Base-by-base conservation (phyloP, 2,888 invertebrate species). In the Spialia ferax region DNA sequence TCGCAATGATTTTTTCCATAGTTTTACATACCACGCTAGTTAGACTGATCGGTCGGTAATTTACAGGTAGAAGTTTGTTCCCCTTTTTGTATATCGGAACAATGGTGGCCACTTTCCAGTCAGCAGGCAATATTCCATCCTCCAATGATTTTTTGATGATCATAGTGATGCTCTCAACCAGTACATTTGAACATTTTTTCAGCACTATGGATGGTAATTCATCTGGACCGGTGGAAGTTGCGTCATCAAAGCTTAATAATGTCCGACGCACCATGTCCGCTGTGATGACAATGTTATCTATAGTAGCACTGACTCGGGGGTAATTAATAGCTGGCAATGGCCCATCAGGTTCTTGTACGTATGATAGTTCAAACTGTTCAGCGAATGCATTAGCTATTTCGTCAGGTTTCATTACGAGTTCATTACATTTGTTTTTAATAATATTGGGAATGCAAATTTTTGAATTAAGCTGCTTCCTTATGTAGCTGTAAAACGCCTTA, bases 131-230 rank as follows among this genome's bases (percentile, higher is more conserved):
- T 18, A 7, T 18, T 15, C 42, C 42, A n/a, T 38, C 38, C 38
- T 38, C 38, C 38, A 38, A 38, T 38, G 38, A 38, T 38, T n/a
- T 38, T n/a, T 38, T 38, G 4, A 38, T 38, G 38, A 38, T 38
- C 38, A n/a, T n/a, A n/a, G 38, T 38, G n/a, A 38, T 38, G n/a
- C 38, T 38, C 5, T 38, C 38, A 38, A 38, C 38, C 38, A 38
- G n/a, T 38, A n/a, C 38, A n/a, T 38, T 38, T 4, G 48, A 48
- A 48, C 48, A 48, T 48, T 48, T 48, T 48, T 48, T 48, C 20
- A 48, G 20, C 5, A 48, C 20, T 48, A 20, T 20, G 18, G 48
- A 18, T 3, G 48, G 48, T 48, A 48, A 20, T 48, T 48, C 48
- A 48, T 48, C 48, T 8, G 48, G 48, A 11, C 48, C 48, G 5